Evolutionary conservation across 2,888 invertebrate genomes (phyloP).

Genomic region (Aphidius colemani): DNA sequence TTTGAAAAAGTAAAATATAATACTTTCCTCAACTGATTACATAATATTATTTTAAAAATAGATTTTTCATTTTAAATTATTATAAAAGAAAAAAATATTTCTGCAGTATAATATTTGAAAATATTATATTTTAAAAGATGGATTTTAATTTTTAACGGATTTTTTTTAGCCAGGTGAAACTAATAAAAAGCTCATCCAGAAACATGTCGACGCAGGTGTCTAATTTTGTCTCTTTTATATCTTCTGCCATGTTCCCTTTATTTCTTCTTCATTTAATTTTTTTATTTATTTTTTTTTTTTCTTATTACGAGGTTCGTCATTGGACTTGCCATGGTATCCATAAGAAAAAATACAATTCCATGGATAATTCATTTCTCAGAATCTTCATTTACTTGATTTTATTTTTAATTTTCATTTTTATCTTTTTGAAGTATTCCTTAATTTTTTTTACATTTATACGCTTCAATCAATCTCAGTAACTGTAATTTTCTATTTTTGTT

Average conservation of each 20-base stretch:
- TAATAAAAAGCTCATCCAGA: constrained; percentile 41
- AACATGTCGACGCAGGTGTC: constrained; percentile 41
- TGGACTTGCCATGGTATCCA: neutral
- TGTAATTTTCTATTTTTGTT: too few species aligned
- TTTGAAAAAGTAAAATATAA: neutral
- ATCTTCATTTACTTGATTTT: constrained; percentile 15
- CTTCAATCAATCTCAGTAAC: constrained; percentile 22
- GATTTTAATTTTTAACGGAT: constrained; percentile 29
- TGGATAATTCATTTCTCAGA: constrained; percentile 7
- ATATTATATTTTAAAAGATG: constrained; percentile 6
- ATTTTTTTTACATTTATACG: constrained; percentile 15
- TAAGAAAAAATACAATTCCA: constrained; percentile 12
- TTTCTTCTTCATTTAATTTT: constrained; percentile 28
- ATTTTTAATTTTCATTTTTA: constrained; percentile 24
- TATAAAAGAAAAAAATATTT: too few species aligned
- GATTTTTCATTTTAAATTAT: too few species aligned
- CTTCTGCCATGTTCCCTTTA: constrained; percentile 25
- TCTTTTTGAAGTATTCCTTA: constrained; percentile 10
- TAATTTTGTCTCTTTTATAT: constrained; percentile 24
- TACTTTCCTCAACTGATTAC: constrained; percentile 5
- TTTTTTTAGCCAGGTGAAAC: constrained; percentile 42
- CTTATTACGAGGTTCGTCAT: constrained; percentile 15
- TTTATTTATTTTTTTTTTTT: constrained; percentile 19
- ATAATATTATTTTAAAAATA: neutral
- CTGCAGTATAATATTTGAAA: too few species aligned